Evolutionary conservation across 2,888 invertebrate species (phyloP), one percentile per base, ranked within the genome.

Genomic region (Minunthozetes semirufus): DNA sequence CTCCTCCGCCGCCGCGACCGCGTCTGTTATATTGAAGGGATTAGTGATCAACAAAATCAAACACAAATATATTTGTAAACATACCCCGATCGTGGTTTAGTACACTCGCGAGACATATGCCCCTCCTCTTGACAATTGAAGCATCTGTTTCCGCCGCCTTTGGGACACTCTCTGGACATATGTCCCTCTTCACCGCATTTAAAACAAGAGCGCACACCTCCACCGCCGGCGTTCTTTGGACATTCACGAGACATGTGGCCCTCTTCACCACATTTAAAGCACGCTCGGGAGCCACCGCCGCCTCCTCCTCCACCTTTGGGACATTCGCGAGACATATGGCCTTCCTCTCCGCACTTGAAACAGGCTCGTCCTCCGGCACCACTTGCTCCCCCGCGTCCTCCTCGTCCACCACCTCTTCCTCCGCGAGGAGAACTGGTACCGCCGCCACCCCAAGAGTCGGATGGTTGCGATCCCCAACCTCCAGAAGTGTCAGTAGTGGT

Each of bases 241-340:
- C 33, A 33, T 8, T 59, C 59, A 13, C 59, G 19, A 22, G 59
- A 59, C 25, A 59, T 59, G 19, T 59, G 61, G 15, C 61, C 61
- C n/a, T 70, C 70, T 25, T 70, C 46, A 15, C 48, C 48, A 25
- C 70, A 70, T 5, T 70, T 70, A 22, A 70, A 70, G n/a, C 70
- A 70, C 1, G 48, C 70, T 1, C 70, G 42, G 13, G 19, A 17
- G 3, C 59, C 59, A 48, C 48, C 48, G 2, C 48, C 48, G 11
- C 48, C 59, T 22, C 59, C 25, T 22, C 70, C 70, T 1, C 70
- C 70, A 0, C 70, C 46, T 48, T 66, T 66, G 5, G 66, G 66
- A 25, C 70, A 70, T 4, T 70, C 70, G 2, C 70, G 17, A 3
- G 70, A 70, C 48, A 70, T 70, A 48, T 70, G 70, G 2, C 70